Base-by-base conservation (phyloP, 2,797 vertebrate genomes). In the Falco cherrug region DNA sequence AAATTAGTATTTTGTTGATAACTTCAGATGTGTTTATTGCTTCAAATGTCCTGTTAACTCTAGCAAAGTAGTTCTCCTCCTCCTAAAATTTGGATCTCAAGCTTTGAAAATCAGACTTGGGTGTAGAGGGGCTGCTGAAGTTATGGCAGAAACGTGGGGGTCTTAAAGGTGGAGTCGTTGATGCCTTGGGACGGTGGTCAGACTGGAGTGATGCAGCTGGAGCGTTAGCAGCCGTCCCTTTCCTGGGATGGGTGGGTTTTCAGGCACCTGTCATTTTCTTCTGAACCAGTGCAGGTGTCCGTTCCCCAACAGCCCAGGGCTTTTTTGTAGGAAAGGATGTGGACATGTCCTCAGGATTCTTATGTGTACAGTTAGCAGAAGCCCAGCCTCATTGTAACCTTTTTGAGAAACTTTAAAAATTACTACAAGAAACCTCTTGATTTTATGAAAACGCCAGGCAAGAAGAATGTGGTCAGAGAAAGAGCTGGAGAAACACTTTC, bases 401-500 rank as follows among this genome's bases (percentile, higher is more conserved):
- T 91, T 81, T 26, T 84, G 5, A 69, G 81, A 84, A 94, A 74
- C 78, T 89, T 87, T 50, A 19, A 59, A 71, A 89, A 75, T 37
- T 0, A 65, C 59, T 95, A 39, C 6, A 57, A 69, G 92, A 53
- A 74, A 54, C 50, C 59, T 86, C 54, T 76, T 89, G 69, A 76
- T 94, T 95, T 97, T 93, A 68, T 91, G 79, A 92, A 94, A 96
- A 93, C 35, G n/a, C 59, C 57, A 82, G 80, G 80, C 51, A 74
- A 94, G 77, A 75, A 82, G 64, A 96, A 95, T 90, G 88, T 2
- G 25, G 87, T 63, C 89, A 73, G 65, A 93, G 56, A 57, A 57
- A 65, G 43, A 93, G 70, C 86, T 81, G 84, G 60, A 77, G 84
- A 90, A 95, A 94, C 63, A 47, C 90, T 95, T 94, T 65, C 95